Base-by-base conservation (phyloP, 2,888 invertebrate genomes). In the Aquatica leii region DNA sequence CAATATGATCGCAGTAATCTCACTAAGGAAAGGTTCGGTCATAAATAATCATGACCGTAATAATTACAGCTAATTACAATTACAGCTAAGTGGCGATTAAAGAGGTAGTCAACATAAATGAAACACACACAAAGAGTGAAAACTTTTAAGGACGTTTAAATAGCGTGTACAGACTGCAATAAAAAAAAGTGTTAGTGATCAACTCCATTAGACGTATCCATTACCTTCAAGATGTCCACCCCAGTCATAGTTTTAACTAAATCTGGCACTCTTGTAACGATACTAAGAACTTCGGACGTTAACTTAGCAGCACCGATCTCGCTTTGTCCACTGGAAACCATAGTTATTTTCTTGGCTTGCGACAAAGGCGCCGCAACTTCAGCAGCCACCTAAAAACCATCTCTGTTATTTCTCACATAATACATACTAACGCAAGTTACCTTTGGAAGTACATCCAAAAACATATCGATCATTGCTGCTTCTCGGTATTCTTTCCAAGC, bases 401-500 rank as follows among this genome's bases (percentile, higher is more conserved):
- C 24, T 4, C 24, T 4, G 2, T 24, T 6, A 24, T 24, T 6
- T n/a, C n/a, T n/a, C n/a, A n/a, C n/a, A n/a, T n/a, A n/a, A n/a
- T n/a, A n/a, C n/a, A n/a, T n/a, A n/a, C n/a, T n/a, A n/a, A n/a
- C n/a, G n/a, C n/a, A n/a, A n/a, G n/a, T 60, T 81, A 97, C 97
- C 90, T 96, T 97, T 14, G 98, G 98, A 76, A 98, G 83, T 37
- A 94, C 93, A 59, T 97, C 96, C 65, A 98, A 87, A 78, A 97
- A 90, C 97, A 98, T 98, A 78, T 98, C 97, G 63, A 95, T 89
- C 91, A 96, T 94, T 9, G 97, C 96, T 31, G 97, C 96, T 54
- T 93, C 95, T 71, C 96, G 94, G 81, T 98, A 98, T 77, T 97
- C 96, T 78, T 92, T 93, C 91, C 93, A 98, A 12, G 98, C 98